Evolutionary conservation across 2,888 invertebrate genomes (phyloP).

Genomic region (Ophion slaviceki): DNA sequence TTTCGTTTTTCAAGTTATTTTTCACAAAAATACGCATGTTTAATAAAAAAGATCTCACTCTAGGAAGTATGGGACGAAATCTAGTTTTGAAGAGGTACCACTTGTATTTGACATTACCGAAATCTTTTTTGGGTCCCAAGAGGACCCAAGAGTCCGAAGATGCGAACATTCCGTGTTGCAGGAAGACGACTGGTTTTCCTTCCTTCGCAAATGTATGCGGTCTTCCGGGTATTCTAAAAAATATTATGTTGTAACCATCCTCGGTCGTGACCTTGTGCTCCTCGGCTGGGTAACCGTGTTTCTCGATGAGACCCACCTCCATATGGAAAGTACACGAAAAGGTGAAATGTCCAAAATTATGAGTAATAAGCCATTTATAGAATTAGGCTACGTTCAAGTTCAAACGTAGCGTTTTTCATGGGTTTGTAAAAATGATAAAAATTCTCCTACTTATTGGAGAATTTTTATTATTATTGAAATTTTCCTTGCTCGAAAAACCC

Average conservation of each 20-base stretch:
- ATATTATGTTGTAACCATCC: constrained; percentile 76
- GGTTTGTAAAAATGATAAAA: too few relatives aligned
- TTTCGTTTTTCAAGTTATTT: too few relatives aligned
- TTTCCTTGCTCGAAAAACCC: too few relatives aligned
- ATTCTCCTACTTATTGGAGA: too few relatives aligned
- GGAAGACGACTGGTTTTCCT: constrained; percentile 73
- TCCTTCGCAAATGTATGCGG: constrained; percentile 66
- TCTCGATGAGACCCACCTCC: constrained; percentile 73
- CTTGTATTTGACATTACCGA: constrained; percentile 71
- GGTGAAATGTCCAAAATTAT: neutral
- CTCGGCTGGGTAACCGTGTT: constrained; percentile 75
- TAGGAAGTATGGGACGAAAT: neutral
- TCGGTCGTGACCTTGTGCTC: constrained; percentile 75
- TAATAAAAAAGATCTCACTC: neutral
- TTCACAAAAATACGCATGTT: neutral
- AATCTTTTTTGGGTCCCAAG: constrained; percentile 75
- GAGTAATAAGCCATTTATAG: too few relatives aligned
- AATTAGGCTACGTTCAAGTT: too few relatives aligned
- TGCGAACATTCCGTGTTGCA: constrained; percentile 76
- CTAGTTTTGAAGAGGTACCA: neutral
- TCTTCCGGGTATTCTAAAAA: constrained; percentile 77
- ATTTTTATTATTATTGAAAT: too few relatives aligned
- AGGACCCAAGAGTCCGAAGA: constrained; percentile 79
- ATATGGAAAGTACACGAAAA: constrained; percentile 6
- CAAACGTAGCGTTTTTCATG: too few relatives aligned